Evolutionary conservation across 2,797 vertebrate species (phyloP).

Genomic region (Enteromius treurensis): DNA sequence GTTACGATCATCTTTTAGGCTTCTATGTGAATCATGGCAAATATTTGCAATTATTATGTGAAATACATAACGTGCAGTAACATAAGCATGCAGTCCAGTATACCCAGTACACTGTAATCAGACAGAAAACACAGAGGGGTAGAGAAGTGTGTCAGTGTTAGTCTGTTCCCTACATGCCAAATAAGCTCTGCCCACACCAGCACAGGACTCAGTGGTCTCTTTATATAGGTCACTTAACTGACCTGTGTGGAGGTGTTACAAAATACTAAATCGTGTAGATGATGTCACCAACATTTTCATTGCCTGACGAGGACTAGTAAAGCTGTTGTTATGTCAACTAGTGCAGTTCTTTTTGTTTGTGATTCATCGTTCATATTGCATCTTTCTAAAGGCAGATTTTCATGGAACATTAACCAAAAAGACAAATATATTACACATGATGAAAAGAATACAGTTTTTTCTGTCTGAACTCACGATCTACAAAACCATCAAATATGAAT

Average conservation of each 20-base stretch:
- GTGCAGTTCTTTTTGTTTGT: neutral
- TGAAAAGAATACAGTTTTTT: too few relatives aligned
- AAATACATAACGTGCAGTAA: neutral
- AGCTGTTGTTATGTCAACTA: neutral
- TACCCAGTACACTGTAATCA: neutral
- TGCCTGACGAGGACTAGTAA: neutral
- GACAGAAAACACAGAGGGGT: slow-evolving; percentile 2
- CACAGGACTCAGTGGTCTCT: slow-evolving; percentile 17
- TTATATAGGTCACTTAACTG: slow-evolving; percentile 55
- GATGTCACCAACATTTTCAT: slow-evolving; percentile 49
- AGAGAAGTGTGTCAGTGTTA: slow-evolving; percentile 44
- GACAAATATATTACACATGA: neutral
- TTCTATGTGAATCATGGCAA: neutral
- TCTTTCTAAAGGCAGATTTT: neutral
- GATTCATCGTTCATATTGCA: too few relatives aligned
- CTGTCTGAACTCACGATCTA: neutral
- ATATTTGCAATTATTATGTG: neutral
- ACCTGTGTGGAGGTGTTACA: slow-evolving; percentile 38
- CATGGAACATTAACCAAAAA: neutral
- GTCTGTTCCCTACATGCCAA: slow-evolving; percentile 32
- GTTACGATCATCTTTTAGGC: neutral
- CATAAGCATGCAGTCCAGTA: neutral
- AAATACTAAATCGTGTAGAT: slow-evolving; percentile 26
- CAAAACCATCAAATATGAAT: neutral
- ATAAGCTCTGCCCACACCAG: slow-evolving; percentile 36